Evolutionary conservation across 2,888 invertebrate species (phyloP).

Genomic region (Crossocerus cetratus): DNA sequence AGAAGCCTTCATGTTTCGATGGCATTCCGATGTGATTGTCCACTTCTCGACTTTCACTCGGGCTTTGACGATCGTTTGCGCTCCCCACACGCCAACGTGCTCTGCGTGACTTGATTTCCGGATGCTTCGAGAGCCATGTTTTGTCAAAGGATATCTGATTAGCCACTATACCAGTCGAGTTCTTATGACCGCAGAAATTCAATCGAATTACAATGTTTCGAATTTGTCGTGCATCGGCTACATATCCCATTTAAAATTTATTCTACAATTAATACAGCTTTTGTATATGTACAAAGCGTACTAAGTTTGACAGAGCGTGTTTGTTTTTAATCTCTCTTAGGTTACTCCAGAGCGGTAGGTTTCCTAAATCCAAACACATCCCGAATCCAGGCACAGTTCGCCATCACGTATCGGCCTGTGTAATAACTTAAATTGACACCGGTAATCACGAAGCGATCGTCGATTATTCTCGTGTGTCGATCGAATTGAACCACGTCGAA

Average conservation of each 20-base stretch:
- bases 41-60: conserved; percentile 62
- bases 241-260: too few relatives aligned
- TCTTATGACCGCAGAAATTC: too few relatives aligned
- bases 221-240: too few relatives aligned
- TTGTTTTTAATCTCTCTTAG: conserved; percentile 27
- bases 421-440: conserved; percentile 23
- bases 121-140: conserved; percentile 14
- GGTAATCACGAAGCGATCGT: conserved; percentile 15
- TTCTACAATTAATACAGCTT: too few relatives aligned
- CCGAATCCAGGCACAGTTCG: conserved; percentile 13
- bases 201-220: too few relatives aligned
- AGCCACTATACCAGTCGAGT: too few relatives aligned
- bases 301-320: too few relatives aligned
- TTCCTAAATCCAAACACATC: conserved; percentile 5
- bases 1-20: conserved; percentile 51
- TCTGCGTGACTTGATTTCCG: conserved; percentile 63
- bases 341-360: conserved; percentile 13
- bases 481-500: background rate
- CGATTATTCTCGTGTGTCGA: conserved; percentile 5
- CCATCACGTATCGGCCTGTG: background rate
- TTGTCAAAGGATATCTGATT: too few relatives aligned
- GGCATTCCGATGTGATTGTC: conserved; percentile 50
- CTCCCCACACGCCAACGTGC: conserved; percentile 58
- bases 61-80: conserved; percentile 52
- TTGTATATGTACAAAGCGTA: too few relatives aligned